Evolutionary conservation across 2,888 invertebrate genomes (phyloP), one percentile per base, ranked within the genome.

Genomic region (Latheticus oryzae): DNA sequence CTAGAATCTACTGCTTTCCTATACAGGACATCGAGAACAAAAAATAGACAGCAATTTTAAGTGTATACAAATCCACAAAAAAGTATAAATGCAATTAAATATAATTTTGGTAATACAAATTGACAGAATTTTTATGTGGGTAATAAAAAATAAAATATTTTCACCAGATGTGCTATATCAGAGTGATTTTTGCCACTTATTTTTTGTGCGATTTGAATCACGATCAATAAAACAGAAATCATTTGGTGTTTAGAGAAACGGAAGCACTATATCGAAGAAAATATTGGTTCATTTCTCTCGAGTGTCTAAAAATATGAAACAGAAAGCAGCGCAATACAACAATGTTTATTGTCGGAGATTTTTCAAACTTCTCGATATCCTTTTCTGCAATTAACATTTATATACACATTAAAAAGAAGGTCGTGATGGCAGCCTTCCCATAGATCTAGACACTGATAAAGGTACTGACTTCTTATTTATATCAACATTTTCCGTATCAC

Each of bases 391-490:
- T 45, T 38, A 17, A 4, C 5, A 5, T 43, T 28, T 17, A n/a
- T n/a, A 21, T 19, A 17, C 28, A 5, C 24, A 53, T 69, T 69
- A 77, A 63, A 77, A 71, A 1, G 76, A 77, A 5, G 76, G 75
- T 60, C 76, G 70, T 7, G 75, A 73, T 30, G 75, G 74, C 42
- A 76, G 50, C 60, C 65, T 68, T 24, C 69, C 72, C 58, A 66
- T 65, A 24, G 72, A 70, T 56, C 71, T 70, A 7, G 72, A 72
- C 12, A 53, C 47, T 33, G 57, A 45, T 28, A 57, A 56, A 24
- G 67, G 66, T 51, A 68, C 65, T 60, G 65, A 58, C 50, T 69
- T 60, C 12, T 66, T 66, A 47, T 73, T 71, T 32, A 64, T 68
- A 45, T 70, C 64, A 24, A 50, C 56, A 21, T 57, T 42, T 13